Conservation (phyloP, 2,888 invertebrate genomes). For the Chrysina gloriosa region DNA sequence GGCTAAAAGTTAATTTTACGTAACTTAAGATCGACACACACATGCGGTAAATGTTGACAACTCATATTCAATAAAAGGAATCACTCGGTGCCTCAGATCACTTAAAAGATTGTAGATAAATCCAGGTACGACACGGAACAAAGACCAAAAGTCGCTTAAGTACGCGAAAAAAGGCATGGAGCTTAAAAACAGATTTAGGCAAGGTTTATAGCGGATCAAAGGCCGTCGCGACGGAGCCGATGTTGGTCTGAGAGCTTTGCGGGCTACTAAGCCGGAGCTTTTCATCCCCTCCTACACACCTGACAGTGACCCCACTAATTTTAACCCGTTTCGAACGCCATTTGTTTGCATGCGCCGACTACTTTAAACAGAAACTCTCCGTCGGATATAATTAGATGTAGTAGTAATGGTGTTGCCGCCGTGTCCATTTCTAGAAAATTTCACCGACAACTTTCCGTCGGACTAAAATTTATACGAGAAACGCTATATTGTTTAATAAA, state of each 20-base stretch:
- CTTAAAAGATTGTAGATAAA: slow-evolving; percentile 62
- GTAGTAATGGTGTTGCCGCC: no score
- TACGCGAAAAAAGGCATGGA: slow-evolving; percentile 65
- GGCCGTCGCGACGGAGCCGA: slow-evolving; percentile 67
- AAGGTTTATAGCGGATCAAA: slow-evolving; percentile 65
- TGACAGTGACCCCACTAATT: slow-evolving; percentile 53
- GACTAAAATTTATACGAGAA: no score
- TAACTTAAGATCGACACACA: no score
- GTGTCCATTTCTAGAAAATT: no score
- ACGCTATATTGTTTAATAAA: no score
- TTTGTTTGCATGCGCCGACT: slow-evolving; percentile 58
- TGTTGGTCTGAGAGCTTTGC: slow-evolving; percentile 65
- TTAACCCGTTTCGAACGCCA: slow-evolving; percentile 51
- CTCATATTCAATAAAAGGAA: slow-evolving; percentile 48
- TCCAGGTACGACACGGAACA: slow-evolving; percentile 64
- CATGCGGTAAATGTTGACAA: background rate
- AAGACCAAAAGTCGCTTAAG: slow-evolving; percentile 65
- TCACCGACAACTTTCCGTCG: no score
- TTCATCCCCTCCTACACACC: slow-evolving; percentile 55
- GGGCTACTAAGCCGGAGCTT: slow-evolving; percentile 63
- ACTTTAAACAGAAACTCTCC: slow-evolving; percentile 64
- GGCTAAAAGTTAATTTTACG: no score
- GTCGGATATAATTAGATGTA: slow-evolving; percentile 30
- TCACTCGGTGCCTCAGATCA: slow-evolving; percentile 60
- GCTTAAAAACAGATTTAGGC: slow-evolving; percentile 65